phyloP scores from a whole-genome alignment of 1,140 invertebrate genomes.

The Drosophila orosa region DNA sequence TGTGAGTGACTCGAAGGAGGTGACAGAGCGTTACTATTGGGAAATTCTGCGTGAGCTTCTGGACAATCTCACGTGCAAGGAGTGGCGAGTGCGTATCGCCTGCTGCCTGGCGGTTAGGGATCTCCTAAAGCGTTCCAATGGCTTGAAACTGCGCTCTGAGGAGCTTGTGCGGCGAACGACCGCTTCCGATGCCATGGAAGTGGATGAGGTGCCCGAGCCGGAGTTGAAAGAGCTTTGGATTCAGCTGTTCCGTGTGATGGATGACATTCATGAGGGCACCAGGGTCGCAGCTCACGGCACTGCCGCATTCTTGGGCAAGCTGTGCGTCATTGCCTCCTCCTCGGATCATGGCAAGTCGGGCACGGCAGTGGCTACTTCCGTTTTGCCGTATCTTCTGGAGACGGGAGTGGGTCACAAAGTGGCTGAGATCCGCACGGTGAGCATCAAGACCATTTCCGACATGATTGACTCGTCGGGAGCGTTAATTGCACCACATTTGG shows the following conservation, averaged over 20 bases:
- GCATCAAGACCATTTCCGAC: constrained; percentile 93
- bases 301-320: constrained; percentile 91
- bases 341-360: constrained; percentile 91
- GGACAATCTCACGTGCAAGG: constrained; percentile 91
- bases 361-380: constrained; percentile 89
- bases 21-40: constrained; percentile 94
- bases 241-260: constrained; percentile 94
- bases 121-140: constrained; percentile 87
- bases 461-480: constrained; percentile 91
- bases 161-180: constrained; percentile 37
- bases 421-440: constrained; percentile 91
- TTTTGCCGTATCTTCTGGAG: constrained; percentile 92
- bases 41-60: constrained; percentile 93
- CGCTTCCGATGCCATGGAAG: constrained; percentile 47
- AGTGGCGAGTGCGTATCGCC: constrained; percentile 96
- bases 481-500: constrained; percentile 91
- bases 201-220: constrained; percentile 78
- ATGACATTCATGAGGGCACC: constrained; percentile 96
- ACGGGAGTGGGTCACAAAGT: constrained; percentile 92
- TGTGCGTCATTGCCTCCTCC: constrained; percentile 92
- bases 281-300: constrained; percentile 91
- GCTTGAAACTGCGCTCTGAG: constrained; percentile 71
- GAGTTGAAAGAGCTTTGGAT: constrained; percentile 91
- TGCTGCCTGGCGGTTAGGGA: constrained; percentile 94
- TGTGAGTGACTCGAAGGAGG: constrained; percentile 93